Conservation (phyloP, 2,888 invertebrate species). For the Acrobasis suavella region DNA sequence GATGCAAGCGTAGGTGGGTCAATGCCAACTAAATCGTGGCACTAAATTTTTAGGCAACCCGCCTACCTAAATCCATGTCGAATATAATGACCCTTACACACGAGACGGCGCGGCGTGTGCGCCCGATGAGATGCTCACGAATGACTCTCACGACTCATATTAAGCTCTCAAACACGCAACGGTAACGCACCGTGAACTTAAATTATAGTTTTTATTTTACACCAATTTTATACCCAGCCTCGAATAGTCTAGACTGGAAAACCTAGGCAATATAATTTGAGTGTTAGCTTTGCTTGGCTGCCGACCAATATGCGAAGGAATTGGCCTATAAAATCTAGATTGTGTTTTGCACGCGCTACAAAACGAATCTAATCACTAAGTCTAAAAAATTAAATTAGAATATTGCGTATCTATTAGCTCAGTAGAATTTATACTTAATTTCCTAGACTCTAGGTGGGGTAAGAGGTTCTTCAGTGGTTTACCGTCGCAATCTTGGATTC, state of each 20-base stretch:
- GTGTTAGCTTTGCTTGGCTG: slow-evolving; percentile 21
- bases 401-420: slow-evolving; percentile 3
- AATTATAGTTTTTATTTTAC: slow-evolving; percentile 10
- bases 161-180: slow-evolving; percentile 40
- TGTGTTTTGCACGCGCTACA: slow-evolving; percentile 4
- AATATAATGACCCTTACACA: slow-evolving; percentile 61
- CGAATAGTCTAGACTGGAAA: slow-evolving; percentile 18
- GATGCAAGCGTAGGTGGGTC: slow-evolving; percentile 25
- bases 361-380: slow-evolving; percentile 13
- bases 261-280: slow-evolving; percentile 21
- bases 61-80: slow-evolving; percentile 42
- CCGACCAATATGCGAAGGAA: slow-evolving; percentile 22
- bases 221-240: slow-evolving; percentile 10
- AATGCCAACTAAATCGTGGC: slow-evolving; percentile 48
- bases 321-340: slow-evolving; percentile 23
- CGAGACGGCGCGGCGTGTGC: slow-evolving; percentile 48
- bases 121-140: slow-evolving; percentile 33
- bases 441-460: too few species aligned
- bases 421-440: background rate
- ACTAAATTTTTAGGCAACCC: slow-evolving; percentile 41
- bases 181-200: slow-evolving; percentile 14
- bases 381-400: slow-evolving; percentile 30
- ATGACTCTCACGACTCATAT: slow-evolving; percentile 56
- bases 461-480: too few species aligned
- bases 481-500: too few species aligned